These are phyloP conservation scores for Tuberolachnus salignus DNA, from an alignment of 2,888 invertebrate genomes.

Conservation along the genomic window DNA sequence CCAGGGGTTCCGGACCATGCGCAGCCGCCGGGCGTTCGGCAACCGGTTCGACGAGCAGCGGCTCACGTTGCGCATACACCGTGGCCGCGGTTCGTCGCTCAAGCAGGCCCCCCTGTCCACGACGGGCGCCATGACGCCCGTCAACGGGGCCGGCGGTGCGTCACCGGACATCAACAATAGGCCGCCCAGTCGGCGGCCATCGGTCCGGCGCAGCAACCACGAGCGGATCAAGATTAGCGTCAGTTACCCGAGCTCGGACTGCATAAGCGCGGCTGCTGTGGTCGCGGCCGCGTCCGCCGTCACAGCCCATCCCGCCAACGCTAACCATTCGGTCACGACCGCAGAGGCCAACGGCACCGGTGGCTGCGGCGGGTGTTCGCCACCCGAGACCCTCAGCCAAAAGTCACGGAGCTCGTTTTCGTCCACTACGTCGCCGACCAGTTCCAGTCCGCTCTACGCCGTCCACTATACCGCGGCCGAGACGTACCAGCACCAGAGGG, in stretches of 20 bases:
- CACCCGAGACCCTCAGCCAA: constrained; percentile 59
- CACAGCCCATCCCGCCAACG: constrained; percentile 58
- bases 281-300: constrained; percentile 58
- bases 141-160: constrained; percentile 61
- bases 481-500: constrained; percentile 44
- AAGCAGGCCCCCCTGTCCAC: constrained; percentile 73
- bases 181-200: constrained; percentile 61
- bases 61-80: constrained; percentile 87
- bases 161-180: constrained; percentile 62
- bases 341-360: constrained; percentile 57
- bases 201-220: constrained; percentile 62
- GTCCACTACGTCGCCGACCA: constrained; percentile 63
- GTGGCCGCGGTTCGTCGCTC: constrained; percentile 77
- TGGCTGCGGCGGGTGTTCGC: constrained; percentile 52
- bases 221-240: constrained; percentile 86
- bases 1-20: constrained; percentile 84
- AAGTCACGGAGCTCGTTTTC: constrained; percentile 58
- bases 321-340: constrained; percentile 58
- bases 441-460: constrained; percentile 67
- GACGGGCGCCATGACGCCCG: constrained; percentile 64
- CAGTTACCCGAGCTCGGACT: constrained; percentile 82
- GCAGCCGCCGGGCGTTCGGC: constrained; percentile 65
- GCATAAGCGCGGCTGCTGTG: constrained; percentile 61
- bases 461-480: constrained; percentile 70
- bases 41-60: constrained; percentile 86